Base-by-base conservation (phyloP, 2,888 invertebrate species). In the Andrena praecox region DNA sequence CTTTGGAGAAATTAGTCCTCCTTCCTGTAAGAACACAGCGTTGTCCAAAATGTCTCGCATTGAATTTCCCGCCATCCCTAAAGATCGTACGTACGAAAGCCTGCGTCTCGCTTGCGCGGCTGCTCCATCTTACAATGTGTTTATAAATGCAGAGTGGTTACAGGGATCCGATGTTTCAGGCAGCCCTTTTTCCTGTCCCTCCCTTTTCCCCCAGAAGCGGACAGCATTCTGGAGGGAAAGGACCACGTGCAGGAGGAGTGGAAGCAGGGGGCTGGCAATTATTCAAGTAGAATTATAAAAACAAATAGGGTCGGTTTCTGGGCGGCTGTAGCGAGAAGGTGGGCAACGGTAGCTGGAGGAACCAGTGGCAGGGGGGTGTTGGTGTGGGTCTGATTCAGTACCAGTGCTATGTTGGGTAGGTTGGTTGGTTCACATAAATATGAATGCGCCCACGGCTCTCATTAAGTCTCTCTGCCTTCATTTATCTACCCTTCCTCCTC, bases 381-480 rank as follows among this genome's bases (percentile, higher is more conserved):
- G 82, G 84, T 66, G 79, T 31, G 77, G 66, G 82, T 81, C 87
- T 89, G 87, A 85, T 86, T 84, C 89, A 87, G 85, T 87, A 80
- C 74, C 74, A 64, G 67, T 72, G 88, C 63, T 80, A 80, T 85
- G 81, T 59, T 50, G 87, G 87, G 85, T 89, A 85, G 86, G 90
- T 87, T 87, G 77, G 86, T 84, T 85, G 68, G 88, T 89, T 88
- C 88, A 77, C 88, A 88, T 88, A 88, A 88, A 88, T 92, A 92
- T 91, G 92, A 92, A 92, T 91, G 91, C 90, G 91, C 92, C 91
- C 91, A 87, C 87, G 92, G 89, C 91, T 90, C 91, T 92, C 92
- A 91, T 92, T 92, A 92, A 91, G 91, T 91, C 91, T 90, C 89
- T 90, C 91, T 86, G 87, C 90, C 90, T 91, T 91, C 90, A 91